A percentile compares a stretch with the other conserved stretches of the same genome.
Conservation (phyloP, 2,797 vertebrate genomes). For the Taenioides sp. region DNA sequence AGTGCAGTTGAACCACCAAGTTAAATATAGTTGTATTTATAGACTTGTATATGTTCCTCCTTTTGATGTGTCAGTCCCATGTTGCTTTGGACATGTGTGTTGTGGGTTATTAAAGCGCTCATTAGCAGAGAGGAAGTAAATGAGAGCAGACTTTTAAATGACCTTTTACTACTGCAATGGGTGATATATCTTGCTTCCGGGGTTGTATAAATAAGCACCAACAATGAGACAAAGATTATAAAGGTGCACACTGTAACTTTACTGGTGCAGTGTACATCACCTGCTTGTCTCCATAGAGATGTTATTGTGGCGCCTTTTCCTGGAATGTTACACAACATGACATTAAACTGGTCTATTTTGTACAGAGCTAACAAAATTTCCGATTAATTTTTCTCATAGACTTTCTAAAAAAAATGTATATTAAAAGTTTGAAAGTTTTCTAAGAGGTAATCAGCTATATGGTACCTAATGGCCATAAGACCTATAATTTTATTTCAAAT, state of each 20-base stretch:
- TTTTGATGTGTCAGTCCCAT: conserved; percentile 30
- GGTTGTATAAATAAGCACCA: conserved; percentile 8
- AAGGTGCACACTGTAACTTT: too few species aligned
- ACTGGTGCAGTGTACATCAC: not conserved
- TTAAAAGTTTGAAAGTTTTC: too few species aligned
- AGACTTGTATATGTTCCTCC: conserved; percentile 7
- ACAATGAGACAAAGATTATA: not conserved
- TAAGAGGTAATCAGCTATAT: too few species aligned
- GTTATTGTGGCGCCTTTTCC: not conserved
- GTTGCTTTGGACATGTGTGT: conserved; percentile 15
- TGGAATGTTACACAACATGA: too few species aligned
- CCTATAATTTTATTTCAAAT: too few species aligned
- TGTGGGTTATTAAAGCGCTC: conserved; percentile 36
- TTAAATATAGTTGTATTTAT: conserved; percentile 10
- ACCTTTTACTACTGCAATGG: conserved; percentile 19
- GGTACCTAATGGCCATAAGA: too few species aligned
- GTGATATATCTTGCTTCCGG: conserved; percentile 11
- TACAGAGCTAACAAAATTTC: too few species aligned
- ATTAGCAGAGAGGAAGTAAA: conserved; percentile 51
- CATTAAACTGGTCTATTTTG: too few species aligned
- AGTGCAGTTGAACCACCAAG: conserved; percentile 1
- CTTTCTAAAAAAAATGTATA: too few species aligned
- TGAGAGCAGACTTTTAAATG: conserved; percentile 31
- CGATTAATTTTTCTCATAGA: too few species aligned
- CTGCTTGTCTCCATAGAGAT: not conserved